Evolutionary conservation across 2,113 vertebrate species (phyloP).

Genomic region (Paramormyrops kingsleyae): DNA sequence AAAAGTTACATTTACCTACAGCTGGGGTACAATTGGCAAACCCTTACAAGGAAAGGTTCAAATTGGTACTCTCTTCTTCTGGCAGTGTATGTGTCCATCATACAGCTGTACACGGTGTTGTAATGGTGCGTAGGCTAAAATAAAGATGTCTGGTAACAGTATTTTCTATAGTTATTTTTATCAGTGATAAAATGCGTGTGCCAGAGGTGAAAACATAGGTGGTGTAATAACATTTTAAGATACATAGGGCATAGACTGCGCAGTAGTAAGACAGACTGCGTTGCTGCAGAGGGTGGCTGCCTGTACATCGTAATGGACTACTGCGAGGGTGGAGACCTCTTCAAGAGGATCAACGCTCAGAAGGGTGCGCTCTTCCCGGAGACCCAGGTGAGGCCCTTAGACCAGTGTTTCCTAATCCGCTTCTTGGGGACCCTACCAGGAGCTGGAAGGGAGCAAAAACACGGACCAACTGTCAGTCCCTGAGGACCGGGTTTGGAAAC

Average conservation of each 20-base stretch:
- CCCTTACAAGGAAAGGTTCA: no score
- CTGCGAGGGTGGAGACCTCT: slow-evolving; percentile 94
- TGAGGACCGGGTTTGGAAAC: background rate
- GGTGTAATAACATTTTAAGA: background rate
- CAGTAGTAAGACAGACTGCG: slow-evolving; percentile 2
- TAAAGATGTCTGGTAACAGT: background rate
- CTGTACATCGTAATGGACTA: slow-evolving; percentile 98
- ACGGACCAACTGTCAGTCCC: background rate
- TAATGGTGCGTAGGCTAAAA: background rate
- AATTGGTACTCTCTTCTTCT: no score
- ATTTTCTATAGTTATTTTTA: background rate
- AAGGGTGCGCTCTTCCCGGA: slow-evolving; percentile 84
- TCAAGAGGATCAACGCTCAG: slow-evolving; percentile 93
- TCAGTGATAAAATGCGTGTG: background rate
- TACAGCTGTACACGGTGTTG: background rate
- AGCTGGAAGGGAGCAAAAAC: background rate
- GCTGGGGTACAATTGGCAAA: no score
- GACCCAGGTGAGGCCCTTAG: slow-evolving; percentile 70
- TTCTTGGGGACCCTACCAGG: background rate
- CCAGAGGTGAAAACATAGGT: background rate
- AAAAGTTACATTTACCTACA: background rate
- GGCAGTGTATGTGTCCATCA: background rate
- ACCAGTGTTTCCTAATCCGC: background rate
- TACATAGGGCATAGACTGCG: background rate
- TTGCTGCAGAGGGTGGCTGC: slow-evolving; percentile 76